Evolutionary conservation across 2,797 vertebrate genomes (phyloP), one percentile per base, ranked within the genome.

Genomic region (Sitta carolinensis): DNA sequence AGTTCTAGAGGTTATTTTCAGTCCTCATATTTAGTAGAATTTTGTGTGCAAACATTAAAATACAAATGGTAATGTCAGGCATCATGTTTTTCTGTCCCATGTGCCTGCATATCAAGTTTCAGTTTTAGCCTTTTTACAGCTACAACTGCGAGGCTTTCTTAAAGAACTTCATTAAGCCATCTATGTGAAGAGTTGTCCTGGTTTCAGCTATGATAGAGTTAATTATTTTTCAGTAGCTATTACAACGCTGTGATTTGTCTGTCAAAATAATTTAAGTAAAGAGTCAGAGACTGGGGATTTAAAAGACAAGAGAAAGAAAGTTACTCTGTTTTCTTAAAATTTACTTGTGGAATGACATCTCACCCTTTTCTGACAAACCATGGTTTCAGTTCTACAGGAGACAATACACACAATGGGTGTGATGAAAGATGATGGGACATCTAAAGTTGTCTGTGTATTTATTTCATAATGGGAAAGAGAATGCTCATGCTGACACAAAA

Each of bases 251-350:
- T 62, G 34, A 69, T 85, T 34, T 54, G 25, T 73, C 61, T 89
- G 36, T 89, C 82, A 72, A 89, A 94, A 69, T 70, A 85, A 70
- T 73, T 75, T 27, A 84, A 82, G 38, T 85, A 67, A 88, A 64
- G 32, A 57, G 30, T 38, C 52, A 77, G 69, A 55, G n/a, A 52
- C 17, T 63, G 22, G 21, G 16, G 7, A 10, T 69, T 89, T 91
- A 50, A 70, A 40, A 50, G 42, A 74, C 47, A 25, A 67, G 34
- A 67, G 48, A 67, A 32, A 63, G 36, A 77, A 72, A 72, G 20
- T 63, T 58, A 48, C 9, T 62, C 29, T 57, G 1, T 89, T 87
- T 84, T 83, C 61, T 74, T 92, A 58, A 74, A 84, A 59, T n/a
- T 20, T 57, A 26, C 32, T 42, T 92, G 29, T 79, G 68, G 93